phyloP scores from a whole-genome alignment of 35 echinoderm and acorn worm species.

The Antedon bifida region DNA sequence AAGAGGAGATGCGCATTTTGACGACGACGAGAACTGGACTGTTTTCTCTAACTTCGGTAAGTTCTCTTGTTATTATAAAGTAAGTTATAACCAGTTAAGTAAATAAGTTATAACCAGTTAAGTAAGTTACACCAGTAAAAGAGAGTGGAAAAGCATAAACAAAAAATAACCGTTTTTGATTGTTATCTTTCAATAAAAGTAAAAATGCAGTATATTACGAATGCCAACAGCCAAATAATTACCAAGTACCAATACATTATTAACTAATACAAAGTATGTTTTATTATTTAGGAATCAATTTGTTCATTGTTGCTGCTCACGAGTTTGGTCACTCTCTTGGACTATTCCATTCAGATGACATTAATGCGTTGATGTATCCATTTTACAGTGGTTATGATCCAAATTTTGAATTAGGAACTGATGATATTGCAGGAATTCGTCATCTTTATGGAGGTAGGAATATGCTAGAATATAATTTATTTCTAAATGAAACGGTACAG shows the following conservation, averaged over 20 bases:
- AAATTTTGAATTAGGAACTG: slow-evolving; percentile 41
- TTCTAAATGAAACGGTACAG: too few species aligned
- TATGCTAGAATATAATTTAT: too few species aligned
- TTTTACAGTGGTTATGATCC: slow-evolving; percentile 63
- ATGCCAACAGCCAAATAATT: too few species aligned
- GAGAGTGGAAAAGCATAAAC: too few species aligned
- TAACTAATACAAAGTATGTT: neutral
- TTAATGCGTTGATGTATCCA: slow-evolving; percentile 58
- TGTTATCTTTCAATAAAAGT: too few species aligned
- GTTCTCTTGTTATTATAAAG: neutral
- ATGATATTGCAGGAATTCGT: slow-evolving; percentile 77
- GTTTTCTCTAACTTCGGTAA: slow-evolving; percentile 21
- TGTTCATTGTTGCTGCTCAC: slow-evolving; percentile 71
- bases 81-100: too few species aligned
- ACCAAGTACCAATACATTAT: too few species aligned
- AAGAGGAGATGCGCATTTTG: slow-evolving; percentile 51
- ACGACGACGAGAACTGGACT: slow-evolving; percentile 59
- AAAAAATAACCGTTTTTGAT: too few species aligned
- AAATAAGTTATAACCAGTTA: too few species aligned
- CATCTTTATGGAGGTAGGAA: slow-evolving; percentile 59
- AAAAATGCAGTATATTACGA: too few species aligned
- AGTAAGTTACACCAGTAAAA: too few species aligned
- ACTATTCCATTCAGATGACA: slow-evolving; percentile 38
- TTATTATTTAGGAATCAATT: slow-evolving; percentile 31
- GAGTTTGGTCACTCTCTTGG: slow-evolving; percentile 89